phyloP scores from a whole-genome alignment of 2,797 vertebrate species.

The Lophotriccus pileatus region DNA sequence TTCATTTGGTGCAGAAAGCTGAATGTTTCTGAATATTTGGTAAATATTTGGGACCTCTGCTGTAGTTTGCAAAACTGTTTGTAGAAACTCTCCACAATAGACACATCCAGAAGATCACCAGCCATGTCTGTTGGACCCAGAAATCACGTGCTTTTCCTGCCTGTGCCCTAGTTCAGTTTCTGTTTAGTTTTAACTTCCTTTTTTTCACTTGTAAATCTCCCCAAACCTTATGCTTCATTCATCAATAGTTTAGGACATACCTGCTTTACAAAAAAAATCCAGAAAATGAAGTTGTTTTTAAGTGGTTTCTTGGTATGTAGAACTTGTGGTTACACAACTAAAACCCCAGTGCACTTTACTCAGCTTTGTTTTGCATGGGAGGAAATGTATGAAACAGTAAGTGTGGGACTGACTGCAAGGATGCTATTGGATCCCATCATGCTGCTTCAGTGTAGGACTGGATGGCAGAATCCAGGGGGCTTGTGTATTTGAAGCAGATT shows the following conservation, averaged over 20 bases:
- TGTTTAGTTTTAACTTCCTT: neutral
- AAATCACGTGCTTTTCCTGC: neutral
- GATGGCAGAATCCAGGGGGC: neutral
- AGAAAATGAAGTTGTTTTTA: neutral
- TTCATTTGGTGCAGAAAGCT: neutral
- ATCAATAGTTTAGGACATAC: neutral
- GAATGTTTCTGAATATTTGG: neutral
- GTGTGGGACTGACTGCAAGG: neutral
- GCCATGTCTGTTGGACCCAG: neutral
- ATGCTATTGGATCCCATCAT: accelerated
- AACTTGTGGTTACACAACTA: neutral
- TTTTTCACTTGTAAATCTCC: neutral
- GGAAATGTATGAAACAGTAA: neutral
- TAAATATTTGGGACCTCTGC: constrained; percentile 8
- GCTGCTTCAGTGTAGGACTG: accelerated
- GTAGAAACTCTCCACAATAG: constrained; percentile 1
- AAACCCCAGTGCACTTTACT: neutral
- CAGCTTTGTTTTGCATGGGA: accelerated
- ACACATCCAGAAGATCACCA: neutral
- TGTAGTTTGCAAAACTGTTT: constrained; percentile 7
- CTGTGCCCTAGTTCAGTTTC: neutral
- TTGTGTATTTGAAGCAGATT: neutral
- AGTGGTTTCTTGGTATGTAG: neutral
- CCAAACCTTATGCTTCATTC: neutral
- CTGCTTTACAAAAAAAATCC: neutral